Evolutionary conservation across 2,113 vertebrate genomes (phyloP).

Genomic region (Crotalus helleri): DNA sequence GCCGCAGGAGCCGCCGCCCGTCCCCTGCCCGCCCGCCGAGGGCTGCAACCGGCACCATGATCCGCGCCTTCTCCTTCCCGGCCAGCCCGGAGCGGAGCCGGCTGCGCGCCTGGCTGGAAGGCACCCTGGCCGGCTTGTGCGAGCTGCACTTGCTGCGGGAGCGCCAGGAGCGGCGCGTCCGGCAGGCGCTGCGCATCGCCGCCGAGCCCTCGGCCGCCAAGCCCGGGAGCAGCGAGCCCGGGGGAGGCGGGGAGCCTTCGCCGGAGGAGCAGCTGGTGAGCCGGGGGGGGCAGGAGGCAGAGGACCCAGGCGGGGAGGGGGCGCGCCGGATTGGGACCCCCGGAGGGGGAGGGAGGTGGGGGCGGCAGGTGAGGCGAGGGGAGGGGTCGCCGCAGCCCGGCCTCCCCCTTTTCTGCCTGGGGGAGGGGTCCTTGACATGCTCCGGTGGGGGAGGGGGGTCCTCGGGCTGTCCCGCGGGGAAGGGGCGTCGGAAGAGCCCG

Average conservation of each 20-base stretch:
- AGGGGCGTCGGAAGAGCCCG: neutral
- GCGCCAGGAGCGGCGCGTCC: constrained; percentile 68
- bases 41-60: constrained; percentile 53
- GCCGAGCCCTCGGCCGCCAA: constrained; percentile 47
- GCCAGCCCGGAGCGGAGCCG: constrained; percentile 66
- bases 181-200: constrained; percentile 64
- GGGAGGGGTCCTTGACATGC: neutral
- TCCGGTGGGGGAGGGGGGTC: neutral
- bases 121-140: constrained; percentile 69
- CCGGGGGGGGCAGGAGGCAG: neutral
- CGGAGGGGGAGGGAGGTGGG: neutral
- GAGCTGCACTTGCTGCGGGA: constrained; percentile 69
- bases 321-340: neutral
- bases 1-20: too few species aligned
- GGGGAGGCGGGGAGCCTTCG: constrained; percentile 48
- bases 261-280: constrained; percentile 64
- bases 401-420: too few species aligned
- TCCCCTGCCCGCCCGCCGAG: constrained; percentile 44
- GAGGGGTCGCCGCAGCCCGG: neutral
- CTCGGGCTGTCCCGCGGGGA: neutral
- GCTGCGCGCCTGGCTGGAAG: constrained; percentile 66
- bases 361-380: neutral
- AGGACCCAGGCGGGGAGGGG: neutral
- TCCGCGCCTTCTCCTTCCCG: constrained; percentile 68
- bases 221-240: constrained; percentile 32